These are phyloP conservation scores for Rhinoderma darwinii DNA, from an alignment of 2,113 vertebrate genomes.

Conservation along the genomic window DNA sequence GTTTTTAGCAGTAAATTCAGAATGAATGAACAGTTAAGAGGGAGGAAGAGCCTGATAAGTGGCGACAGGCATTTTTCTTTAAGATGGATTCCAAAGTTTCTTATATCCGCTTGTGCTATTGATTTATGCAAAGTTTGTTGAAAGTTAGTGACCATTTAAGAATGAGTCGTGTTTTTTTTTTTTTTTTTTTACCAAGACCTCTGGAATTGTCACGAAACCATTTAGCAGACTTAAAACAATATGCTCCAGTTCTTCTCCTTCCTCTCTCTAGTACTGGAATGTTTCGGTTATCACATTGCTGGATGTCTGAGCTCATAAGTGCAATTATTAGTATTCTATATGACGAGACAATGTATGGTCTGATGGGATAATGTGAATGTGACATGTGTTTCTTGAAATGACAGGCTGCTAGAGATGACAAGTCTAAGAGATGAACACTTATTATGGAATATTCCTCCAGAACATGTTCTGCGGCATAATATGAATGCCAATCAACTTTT, in stretches of 20 bases:
- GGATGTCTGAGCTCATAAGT: neutral
- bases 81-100: too few species aligned
- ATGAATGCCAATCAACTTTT: slow-evolving; percentile 8
- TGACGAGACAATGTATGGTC: neutral
- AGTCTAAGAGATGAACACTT: slow-evolving; percentile 23
- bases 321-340: neutral
- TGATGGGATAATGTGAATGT: neutral
- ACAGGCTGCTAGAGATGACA: neutral
- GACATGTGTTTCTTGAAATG: neutral
- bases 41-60: too few species aligned
- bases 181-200: neutral
- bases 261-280: neutral
- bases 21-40: too few species aligned
- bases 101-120: too few species aligned
- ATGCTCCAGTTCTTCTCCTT: neutral
- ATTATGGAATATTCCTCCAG: neutral
- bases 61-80: too few species aligned
- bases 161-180: too few species aligned
- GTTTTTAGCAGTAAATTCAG: too few species aligned
- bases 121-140: too few species aligned
- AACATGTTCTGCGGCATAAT: slow-evolving; percentile 3
- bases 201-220: neutral
- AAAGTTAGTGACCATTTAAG: too few species aligned
- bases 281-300: neutral
- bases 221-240: neutral